phyloP scores from a whole-genome alignment of 2,797 vertebrate genomes.

The Ptychadena robeensis region DNA sequence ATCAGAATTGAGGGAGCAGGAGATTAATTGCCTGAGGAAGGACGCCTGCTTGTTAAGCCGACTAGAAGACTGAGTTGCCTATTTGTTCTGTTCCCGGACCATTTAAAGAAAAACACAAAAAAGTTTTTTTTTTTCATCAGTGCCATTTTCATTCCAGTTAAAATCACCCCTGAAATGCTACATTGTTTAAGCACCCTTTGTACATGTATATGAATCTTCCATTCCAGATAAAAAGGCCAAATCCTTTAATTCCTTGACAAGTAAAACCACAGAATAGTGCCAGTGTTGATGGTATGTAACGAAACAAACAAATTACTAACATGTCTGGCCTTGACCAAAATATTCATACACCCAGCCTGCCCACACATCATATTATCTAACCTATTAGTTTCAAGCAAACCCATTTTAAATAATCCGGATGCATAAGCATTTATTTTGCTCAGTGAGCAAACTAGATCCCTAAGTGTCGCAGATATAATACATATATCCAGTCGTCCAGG shows the following conservation, averaged over 20 bases:
- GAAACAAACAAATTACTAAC: slow-evolving; percentile 31
- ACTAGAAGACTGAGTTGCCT: too few species aligned
- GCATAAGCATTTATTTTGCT: slow-evolving; percentile 65
- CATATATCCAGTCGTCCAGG: slow-evolving; percentile 62
- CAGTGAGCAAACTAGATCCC: slow-evolving; percentile 63
- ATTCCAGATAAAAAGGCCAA: not conserved
- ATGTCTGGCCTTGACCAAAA: slow-evolving; percentile 24
- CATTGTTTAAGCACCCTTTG: too few species aligned
- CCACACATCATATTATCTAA: slow-evolving; percentile 42
- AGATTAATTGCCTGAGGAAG: not conserved
- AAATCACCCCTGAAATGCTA: too few species aligned
- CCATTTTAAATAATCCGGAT: slow-evolving; percentile 60
- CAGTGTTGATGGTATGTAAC: slow-evolving; percentile 27
- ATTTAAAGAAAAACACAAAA: too few species aligned
- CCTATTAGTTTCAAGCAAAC: slow-evolving; percentile 54
- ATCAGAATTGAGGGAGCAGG: too few species aligned
- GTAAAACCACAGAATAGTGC: not conserved
- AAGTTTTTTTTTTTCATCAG: too few species aligned
- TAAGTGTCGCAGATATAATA: slow-evolving; percentile 57
- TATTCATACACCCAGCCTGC: slow-evolving; percentile 4
- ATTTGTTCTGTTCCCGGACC: too few species aligned
- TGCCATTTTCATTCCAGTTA: too few species aligned
- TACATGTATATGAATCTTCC: too few species aligned
- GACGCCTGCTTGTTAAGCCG: not conserved
- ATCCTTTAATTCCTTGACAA: not conserved